A percentile compares a stretch with the other conserved stretches of the same genome.
Conservation (phyloP, 1,140 invertebrate species). For the Drosophila paulistorum region DNA sequence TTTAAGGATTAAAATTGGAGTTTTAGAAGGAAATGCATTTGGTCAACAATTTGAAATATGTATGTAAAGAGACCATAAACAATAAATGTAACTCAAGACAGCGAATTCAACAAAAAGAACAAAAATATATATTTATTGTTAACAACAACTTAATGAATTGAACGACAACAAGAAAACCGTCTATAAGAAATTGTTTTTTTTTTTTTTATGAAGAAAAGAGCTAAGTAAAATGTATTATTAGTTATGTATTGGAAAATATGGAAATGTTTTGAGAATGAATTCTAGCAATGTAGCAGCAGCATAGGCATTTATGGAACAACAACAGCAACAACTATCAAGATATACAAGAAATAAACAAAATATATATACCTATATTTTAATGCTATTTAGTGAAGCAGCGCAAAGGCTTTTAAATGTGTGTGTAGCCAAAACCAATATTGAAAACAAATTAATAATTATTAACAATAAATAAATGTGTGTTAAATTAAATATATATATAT, state of each 20-base stretch:
- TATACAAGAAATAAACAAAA: conserved; percentile 44
- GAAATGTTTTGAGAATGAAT: conserved; percentile 56
- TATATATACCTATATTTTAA: conserved; percentile 51
- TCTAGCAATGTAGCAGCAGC: conserved; percentile 54
- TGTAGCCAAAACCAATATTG: conserved; percentile 59
- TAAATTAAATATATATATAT: conserved; percentile 45
- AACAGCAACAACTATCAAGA: conserved; percentile 40
- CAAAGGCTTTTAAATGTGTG: conserved; percentile 72
- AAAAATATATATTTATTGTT: conserved; percentile 54
- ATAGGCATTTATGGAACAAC: conserved; percentile 69
- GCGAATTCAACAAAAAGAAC: conserved; percentile 63
- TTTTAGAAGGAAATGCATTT: conserved; percentile 51
- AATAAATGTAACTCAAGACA: conserved; percentile 79
- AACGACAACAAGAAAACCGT: conserved; percentile 41
- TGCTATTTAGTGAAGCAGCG: conserved; percentile 67
- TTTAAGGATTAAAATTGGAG: conserved; percentile 30
- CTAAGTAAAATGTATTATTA: conserved; percentile 61
- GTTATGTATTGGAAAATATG: conserved; percentile 44
- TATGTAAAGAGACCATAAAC: conserved; percentile 61
- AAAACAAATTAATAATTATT: conserved; percentile 56
- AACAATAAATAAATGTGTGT: conserved; percentile 70
- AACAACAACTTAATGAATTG: conserved; percentile 53
- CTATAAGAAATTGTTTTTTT: conserved; percentile 20
- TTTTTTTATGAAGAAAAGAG: conserved; percentile 23
- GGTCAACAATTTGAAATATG: conserved; percentile 32